Conservation (phyloP, 2,113 vertebrate genomes). For the Xenopus laevis region DNA sequence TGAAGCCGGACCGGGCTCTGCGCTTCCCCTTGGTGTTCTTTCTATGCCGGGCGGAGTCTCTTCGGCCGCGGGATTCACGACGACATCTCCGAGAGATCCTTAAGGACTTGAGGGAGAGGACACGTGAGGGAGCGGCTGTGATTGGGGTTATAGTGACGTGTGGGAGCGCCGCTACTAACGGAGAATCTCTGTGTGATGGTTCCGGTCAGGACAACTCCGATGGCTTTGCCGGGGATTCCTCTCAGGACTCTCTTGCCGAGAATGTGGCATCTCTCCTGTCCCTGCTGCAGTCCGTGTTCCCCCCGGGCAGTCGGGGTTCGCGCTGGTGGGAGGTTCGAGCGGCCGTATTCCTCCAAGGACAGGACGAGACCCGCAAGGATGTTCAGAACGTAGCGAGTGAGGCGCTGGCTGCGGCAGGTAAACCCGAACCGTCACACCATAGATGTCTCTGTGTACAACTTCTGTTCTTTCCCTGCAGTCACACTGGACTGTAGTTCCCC, state of each 20-base stretch:
- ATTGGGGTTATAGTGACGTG: constrained; percentile 7
- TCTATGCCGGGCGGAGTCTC: constrained; percentile 33
- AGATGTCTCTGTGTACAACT: no score
- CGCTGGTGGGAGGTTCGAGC: constrained; percentile 28
- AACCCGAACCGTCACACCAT: no score
- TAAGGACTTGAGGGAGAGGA: constrained; percentile 26
- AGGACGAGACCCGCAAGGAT: constrained; percentile 20
- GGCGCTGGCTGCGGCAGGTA: constrained; percentile 56
- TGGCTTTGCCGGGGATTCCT: no score
- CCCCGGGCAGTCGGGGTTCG: background rate
- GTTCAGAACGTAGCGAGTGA: constrained; percentile 52
- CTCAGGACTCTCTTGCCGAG: background rate
- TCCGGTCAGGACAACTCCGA: background rate
- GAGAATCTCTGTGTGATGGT: background rate
- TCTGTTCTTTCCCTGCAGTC: no score
- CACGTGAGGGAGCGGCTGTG: constrained; percentile 14
- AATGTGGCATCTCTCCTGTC: background rate
- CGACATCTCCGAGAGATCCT: constrained; percentile 34
- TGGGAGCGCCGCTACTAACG: background rate
- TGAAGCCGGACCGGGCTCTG: background rate
- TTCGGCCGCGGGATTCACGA: background rate
- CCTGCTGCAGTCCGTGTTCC: background rate
- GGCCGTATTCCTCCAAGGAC: background rate
- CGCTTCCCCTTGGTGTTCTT: constrained; percentile 36
- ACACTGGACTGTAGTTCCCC: no score